Evolutionary conservation across 2,888 invertebrate genomes (phyloP), one percentile per base, ranked within the genome.

Genomic region (Ligdia adustata): DNA sequence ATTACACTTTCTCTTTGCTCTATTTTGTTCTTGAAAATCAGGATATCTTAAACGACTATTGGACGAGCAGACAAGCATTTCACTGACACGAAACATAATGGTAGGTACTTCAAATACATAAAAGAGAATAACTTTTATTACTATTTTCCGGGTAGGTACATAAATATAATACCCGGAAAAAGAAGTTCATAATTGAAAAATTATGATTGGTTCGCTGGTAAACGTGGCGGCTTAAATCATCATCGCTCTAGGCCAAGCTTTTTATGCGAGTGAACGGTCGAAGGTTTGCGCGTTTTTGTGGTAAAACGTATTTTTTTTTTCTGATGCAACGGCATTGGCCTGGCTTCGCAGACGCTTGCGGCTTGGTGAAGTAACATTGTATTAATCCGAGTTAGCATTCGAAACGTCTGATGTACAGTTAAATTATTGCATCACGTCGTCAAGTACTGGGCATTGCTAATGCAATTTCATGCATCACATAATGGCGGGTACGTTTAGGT

Each of bases 241-340:
- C 62, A 64, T 54, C 41, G 37, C 66, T 72, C 68, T 75, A 70
- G 76, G 75, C 68, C 74, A 72, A 56, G 61, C 56, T 71, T 75
- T 75, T 76, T 72, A 64, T 58, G 50, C 42, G 50, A 70, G 69
- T 71, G 70, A 75, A 57, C 66, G 71, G 64, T 57, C 56, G 71
- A 78, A 79, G 76, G 73, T 74, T 75, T 43, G 22, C 45, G 41
- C 33, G 56, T 64, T 69, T 70, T 70, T 66, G 56, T 57, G 34
- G 49, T 55, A 40, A 47, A 35, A 45, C 35, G 48, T n/a, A n/a
- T n/a, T n/a, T 4, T 51, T 60, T 59, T 60, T 60, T 48, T 35
- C 41, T 49, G 49, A 53, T 52, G 56, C 52, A 56, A 52, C 50
- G 47, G 54, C 56, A 54, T 54, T 52, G 47, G 34, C 28, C 6